These are phyloP conservation scores for Spongilla lacustris DNA, from an alignment of 37 sponge, comb jelly and placozoan genomes.

Conservation along the genomic window DNA sequence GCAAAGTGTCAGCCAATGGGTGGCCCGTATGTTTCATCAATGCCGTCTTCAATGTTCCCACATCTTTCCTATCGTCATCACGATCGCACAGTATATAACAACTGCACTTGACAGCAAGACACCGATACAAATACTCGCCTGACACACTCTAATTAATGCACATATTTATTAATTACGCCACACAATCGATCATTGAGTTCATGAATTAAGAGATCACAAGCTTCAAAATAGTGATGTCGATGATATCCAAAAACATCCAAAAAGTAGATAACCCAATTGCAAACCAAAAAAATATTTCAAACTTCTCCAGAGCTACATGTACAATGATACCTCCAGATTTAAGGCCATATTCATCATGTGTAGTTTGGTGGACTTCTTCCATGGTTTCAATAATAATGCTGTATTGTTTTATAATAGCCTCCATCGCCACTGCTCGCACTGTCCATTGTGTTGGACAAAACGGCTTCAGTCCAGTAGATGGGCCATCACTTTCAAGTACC, in stretches of 20 bases:
- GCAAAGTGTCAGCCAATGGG: constrained; percentile 16
- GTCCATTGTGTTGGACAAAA: constrained; percentile 40
- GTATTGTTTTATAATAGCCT: constrained; percentile 15
- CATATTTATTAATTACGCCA: not conserved
- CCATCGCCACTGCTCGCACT: constrained; percentile 23
- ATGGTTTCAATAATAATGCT: constrained; percentile 19
- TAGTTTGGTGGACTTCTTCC: constrained; percentile 29
- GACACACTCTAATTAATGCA: not conserved
- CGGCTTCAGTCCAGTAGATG: constrained; percentile 15
- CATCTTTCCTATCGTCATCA: not conserved
- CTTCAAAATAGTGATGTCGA: not conserved
- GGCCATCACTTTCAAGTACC: constrained; percentile 6
- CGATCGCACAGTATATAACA: not conserved
- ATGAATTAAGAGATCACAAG: constrained; percentile 1
- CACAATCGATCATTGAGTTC: not conserved
- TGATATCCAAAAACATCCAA: not conserved
- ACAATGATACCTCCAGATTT: constrained; percentile 18
- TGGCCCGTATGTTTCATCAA: not conserved
- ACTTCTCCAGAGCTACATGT: constrained; percentile 26
- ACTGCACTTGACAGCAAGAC: not conserved
- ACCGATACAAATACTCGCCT: not conserved
- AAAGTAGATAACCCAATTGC: not conserved
- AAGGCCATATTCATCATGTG: constrained; percentile 29
- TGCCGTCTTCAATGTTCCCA: constrained; percentile 9
- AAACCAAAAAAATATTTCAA: constrained; percentile 5